Evolutionary conservation across 2,797 vertebrate genomes (phyloP), one percentile per base, ranked within the genome.

Genomic region (Epinephelus awoara): DNA sequence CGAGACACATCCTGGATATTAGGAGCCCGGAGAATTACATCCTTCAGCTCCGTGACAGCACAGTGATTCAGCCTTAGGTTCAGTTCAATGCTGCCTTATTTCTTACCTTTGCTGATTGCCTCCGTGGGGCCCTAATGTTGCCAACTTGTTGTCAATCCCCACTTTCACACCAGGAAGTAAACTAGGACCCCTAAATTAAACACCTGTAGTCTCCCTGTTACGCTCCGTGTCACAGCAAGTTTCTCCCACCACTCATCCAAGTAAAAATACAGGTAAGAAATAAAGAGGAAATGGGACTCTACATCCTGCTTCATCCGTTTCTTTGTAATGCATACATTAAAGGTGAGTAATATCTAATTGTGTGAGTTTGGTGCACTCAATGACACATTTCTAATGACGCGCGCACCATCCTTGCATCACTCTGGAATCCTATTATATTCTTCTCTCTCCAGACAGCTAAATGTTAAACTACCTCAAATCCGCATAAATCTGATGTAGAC

Each of bases 151-250:
- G 78, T 81, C 79, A 77, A 67, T 56, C 78, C 40, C 49, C n/a
- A 6, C 78, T 69, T 75, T 75, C 69, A 80, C 49, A 42, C 68
- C 63, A 56, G 69, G 61, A 80, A 67, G 25, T 21, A 52, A 80
- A 79, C 46, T 5, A 55, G 65, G 40, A 34, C 47, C 42, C 63
- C 27, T 67, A 88, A 88, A 83, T 88, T 85, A 85, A 89, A 70
- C 68, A 62, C 29, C 42, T 25, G 40, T 11, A 49, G 51, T 81
- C 65, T 67, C 57, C 63, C 49, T 34, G 59, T 52, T 72, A 67
- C 78, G 77, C 64, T 63, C 47, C 14, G 0, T 14, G 77, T 79
- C 77, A 51, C 49, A 10, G 55, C 65, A 21, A 1, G 54, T 58
- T 34, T 29, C 34, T 70, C 65, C 52, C 54, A 70, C 58, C 67